Evolutionary conservation across 2,797 vertebrate genomes (phyloP), one percentile per base, ranked within the genome.

Genomic region (Diglossa cyanea): DNA sequence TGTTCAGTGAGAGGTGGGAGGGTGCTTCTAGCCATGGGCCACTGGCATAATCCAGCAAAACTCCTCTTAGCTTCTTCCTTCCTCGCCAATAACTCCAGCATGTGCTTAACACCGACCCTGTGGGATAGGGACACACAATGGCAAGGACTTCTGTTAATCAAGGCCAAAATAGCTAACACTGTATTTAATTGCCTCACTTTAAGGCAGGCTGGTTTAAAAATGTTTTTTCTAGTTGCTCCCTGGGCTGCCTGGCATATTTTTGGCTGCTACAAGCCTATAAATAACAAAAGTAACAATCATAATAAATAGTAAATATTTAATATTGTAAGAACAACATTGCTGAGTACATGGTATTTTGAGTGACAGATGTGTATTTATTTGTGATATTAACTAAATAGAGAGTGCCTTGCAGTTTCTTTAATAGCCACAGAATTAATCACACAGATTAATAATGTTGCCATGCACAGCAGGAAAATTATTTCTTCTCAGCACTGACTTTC

Each of bases 351-450:
- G 62, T 65, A 71, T 93, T 96, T 90, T 92, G 88, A 95, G 78
- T 92, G 94, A 95, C 92, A 89, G 77, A 75, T 91, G 55, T 65
- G 68, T 74, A 88, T 89, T 95, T 87, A 72, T 91, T 88, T 83
- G 89, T 78, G 79, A 89, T 86, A 90, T 85, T 97, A 94, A 94
- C 83, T 93, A 94, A 97, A 85, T 77, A 58, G 33, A 92, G 81
- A 95, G 66, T 62, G 89, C 88, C 82, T 93, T 63, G n/a, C 76
- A 60, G 74, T 95, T 95, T 95, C 95, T 95, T 82, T 81, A 93
- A 84, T 93, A 95, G 86, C 94, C 93, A 95, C 73, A 45, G 83
- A 95, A 96, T 97, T 97, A 97, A 92, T 97, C 93, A 97, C 70
- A 50, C 40, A 86, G 54, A 92, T 90, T 96, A 95, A 95, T 96